Evolutionary conservation across 2,113 vertebrate species (phyloP).

Genomic region (Todiramphus saurophagus): DNA sequence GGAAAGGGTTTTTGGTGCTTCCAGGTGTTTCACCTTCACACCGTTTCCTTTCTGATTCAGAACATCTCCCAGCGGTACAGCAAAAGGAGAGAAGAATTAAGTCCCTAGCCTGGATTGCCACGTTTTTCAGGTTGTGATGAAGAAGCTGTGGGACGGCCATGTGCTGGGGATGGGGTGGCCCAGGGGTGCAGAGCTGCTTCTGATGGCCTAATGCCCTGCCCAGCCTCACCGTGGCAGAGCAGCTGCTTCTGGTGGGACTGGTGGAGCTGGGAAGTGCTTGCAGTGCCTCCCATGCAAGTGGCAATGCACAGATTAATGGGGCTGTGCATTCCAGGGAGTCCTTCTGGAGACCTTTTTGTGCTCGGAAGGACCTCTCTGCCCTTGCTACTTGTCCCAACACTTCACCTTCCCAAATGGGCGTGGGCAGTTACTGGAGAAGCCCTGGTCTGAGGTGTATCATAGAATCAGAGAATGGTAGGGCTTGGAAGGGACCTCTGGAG

Average conservation of each 20-base stretch:
- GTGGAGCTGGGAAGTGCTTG: not conserved
- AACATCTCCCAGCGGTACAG: not conserved
- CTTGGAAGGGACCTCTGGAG: no score
- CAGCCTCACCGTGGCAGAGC: not conserved
- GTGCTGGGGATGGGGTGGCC: not conserved
- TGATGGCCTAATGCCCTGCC: not conserved
- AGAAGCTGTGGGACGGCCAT: not conserved
- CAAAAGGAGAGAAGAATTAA: not conserved
- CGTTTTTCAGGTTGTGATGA: not conserved
- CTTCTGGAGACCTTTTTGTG: not conserved
- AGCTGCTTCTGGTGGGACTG: not conserved
- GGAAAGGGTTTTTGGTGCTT: not conserved
- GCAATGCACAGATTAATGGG: not conserved
- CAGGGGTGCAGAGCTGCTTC: not conserved
- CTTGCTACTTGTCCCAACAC: fast-evolving
- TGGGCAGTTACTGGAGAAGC: not conserved
- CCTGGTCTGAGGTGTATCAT: not conserved
- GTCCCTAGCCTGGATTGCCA: not conserved
- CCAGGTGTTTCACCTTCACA: not conserved
- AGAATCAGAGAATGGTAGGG: no score
- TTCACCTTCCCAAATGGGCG: not conserved
- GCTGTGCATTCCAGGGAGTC: not conserved
- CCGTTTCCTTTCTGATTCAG: not conserved
- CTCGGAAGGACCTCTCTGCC: not conserved
- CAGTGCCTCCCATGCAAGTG: fast-evolving